Evolutionary conservation across 1,140 invertebrate genomes (phyloP).

Genomic region (Prorops nasuta): DNA sequence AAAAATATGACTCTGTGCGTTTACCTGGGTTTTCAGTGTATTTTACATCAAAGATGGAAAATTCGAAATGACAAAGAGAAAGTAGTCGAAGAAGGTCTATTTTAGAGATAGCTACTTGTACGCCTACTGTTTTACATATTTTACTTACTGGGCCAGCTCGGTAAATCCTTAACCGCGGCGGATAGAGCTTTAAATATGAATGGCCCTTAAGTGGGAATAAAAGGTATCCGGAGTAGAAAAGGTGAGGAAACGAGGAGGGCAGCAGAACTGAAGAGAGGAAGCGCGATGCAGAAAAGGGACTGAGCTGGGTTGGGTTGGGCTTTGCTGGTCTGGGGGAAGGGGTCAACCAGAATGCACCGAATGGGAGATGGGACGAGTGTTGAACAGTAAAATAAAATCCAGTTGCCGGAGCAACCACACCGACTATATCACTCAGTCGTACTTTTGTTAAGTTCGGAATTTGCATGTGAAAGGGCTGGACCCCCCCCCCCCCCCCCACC

Average conservation of each 20-base stretch:
- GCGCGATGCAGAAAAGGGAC: conserved; percentile 12
- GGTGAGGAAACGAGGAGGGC: conserved; percentile 2
- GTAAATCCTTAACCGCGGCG: conserved; percentile 30
- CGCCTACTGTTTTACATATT: conserved; percentile 22
- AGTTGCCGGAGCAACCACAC: conserved; percentile 18
- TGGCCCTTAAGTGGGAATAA: conserved; percentile 44
- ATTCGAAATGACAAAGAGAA: too few species aligned
- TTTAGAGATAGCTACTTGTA: too few species aligned
- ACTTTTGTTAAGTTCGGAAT: conserved; percentile 40
- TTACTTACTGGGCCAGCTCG: conserved; percentile 20
- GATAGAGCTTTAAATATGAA: conserved; percentile 46
- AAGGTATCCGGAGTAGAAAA: conserved; percentile 17
- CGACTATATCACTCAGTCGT: conserved; percentile 30
- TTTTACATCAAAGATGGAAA: too few species aligned
- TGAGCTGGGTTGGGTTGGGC: too few species aligned
- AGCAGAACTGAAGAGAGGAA: not conserved
- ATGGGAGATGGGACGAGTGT: conserved; percentile 14
- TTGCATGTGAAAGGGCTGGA: conserved; percentile 43
- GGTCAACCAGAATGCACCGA: conserved; percentile 9
- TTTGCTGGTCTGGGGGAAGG: conserved; percentile 17
- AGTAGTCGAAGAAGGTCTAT: too few species aligned
- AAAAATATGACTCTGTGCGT: too few species aligned
- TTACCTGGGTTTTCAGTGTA: too few species aligned
- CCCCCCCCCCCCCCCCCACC: conserved; percentile 4
- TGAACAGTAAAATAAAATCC: conserved; percentile 38